phyloP scores from a whole-genome alignment of 2,888 invertebrate genomes.

The Scaptomyza caliginosa region DNA sequence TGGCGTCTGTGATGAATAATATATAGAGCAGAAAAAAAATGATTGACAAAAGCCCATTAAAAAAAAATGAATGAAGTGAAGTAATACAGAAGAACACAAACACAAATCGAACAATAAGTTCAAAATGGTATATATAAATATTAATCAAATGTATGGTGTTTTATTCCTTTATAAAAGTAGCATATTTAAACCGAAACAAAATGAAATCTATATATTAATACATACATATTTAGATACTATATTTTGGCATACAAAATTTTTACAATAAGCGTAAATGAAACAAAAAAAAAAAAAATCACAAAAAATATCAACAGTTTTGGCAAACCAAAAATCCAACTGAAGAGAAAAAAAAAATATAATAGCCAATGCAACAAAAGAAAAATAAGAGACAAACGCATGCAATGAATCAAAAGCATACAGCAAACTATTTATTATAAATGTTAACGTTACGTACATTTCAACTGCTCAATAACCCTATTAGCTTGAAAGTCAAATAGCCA shows the following conservation, averaged over 20 bases:
- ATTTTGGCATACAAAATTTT: constrained; percentile 80
- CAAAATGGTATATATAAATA: constrained; percentile 48
- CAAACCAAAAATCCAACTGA: constrained; percentile 31
- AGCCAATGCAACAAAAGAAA: constrained; percentile 44
- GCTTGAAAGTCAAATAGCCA: constrained; percentile 75
- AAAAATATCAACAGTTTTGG: constrained; percentile 42
- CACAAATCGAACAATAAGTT: constrained; percentile 63
- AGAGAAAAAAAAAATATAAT: constrained; percentile 17
- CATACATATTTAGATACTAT: constrained; percentile 62
- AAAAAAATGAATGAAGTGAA: constrained; percentile 20
- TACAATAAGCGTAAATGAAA: constrained; percentile 56
- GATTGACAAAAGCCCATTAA: constrained; percentile 46
- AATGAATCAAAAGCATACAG: constrained; percentile 62
- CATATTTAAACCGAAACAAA: constrained; percentile 45
- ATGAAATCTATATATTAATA: constrained; percentile 62
- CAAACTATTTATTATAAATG: constrained; percentile 76
- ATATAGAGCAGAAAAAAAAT: constrained; percentile 45
- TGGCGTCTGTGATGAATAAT: constrained; percentile 78
- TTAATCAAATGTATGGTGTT: constrained; percentile 76
- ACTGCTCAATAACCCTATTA: constrained; percentile 73
- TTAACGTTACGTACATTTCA: constrained; percentile 72
- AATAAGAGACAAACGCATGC: constrained; percentile 60
- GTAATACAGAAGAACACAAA: constrained; percentile 27
- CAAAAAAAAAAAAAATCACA: neutral
- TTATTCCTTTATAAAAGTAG: constrained; percentile 72